Evolutionary conservation across 2,113 vertebrate genomes (phyloP), one percentile per base, ranked within the genome.

Genomic region (Microtus oregoni): DNA sequence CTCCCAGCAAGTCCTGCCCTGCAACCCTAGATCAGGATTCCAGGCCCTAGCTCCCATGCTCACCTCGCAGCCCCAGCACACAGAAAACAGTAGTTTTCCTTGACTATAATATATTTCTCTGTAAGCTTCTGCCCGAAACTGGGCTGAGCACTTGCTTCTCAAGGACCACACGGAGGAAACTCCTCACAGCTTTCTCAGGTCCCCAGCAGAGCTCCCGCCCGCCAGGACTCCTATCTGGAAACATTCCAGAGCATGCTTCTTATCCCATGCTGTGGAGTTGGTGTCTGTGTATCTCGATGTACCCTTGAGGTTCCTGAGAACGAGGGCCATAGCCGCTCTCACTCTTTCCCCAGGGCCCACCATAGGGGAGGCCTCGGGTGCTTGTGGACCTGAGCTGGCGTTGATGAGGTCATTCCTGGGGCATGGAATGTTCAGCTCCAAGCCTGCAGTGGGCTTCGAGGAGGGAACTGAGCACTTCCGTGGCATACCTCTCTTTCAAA

Each of bases 361-460:
- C 24, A 50, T 4, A 19, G 22, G 47, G 68, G 38, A n/a, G 15
- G 30, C 26, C 2, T 0, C 2, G 32, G 68, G 50, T 19, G 41
- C 44, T 17, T 12, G 26, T 24, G 15, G 68, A 32, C 61, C n/a
- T 28, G 52, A 32, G 41, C 24, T 0, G 13, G 22, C 0, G 1
- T 0, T 22, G 1, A 0, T 1, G 28, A 44, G 63, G 35, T 83
- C 38, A 4, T 8, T 6, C 41, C 30, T 50, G 11, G 44, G 28
- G 47, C 1, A 8, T 24, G 4, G 52, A 15, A 73, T 2, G 13
- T 38, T 67, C n/a, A 3, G 73, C 26, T 76, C n/a, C 0, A 0
- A 85, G 93, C 50, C 50, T 8, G 50, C 28, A 35, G 41, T 4
- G 38, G 3, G 2, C 12, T 38, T 26, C 12, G 44, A 44, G 81